Evolutionary conservation across 2,113 vertebrate species (phyloP), one percentile per base, ranked within the genome.

Genomic region (Cebidichthys violaceus): DNA sequence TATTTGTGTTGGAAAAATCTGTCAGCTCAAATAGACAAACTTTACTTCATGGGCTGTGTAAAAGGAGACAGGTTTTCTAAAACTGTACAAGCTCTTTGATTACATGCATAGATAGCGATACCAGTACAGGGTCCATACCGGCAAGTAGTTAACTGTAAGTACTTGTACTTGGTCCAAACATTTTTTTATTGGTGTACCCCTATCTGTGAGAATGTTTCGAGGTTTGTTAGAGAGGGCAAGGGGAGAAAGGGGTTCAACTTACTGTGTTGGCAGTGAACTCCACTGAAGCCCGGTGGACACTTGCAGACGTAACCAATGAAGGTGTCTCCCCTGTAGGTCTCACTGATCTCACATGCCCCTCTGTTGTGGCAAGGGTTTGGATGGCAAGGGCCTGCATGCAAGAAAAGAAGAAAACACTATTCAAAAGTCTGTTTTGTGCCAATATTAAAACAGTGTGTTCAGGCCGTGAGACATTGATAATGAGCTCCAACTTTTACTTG

Each of bases 261-360:
- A 99, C 98, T 99, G 95, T 99, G 98, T 84, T 99, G 98, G 92
- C 98, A 99, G 94, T 99, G 98, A 89, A 98, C 94, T 84, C 98
- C 98, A 85, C 96, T 98, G 92, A 98, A 99, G 86, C 98, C 98
- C 31, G 87, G 89, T 18, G 95, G 96, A 93, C 98, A 99, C 94
- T 97, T 98, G 93, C 98, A 99, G 86, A 98, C 89, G 4, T 99
- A 99, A 84, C 97, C 98, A 67, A 99, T 97, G 93, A 99, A 99
- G 1, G 98, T 99, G 88, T 99, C 98, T 0, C 98, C 98, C 77
- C 98, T 94, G 91, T 97, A 99, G 0, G 97, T 97, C 95, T 99
- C 97, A 24, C 98, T 99, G 76, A 99, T 97, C 95, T 97, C 97
- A 94, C 98, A 99, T 9, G 89, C 94, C 86, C 98, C 98, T 91